Evolutionary conservation across 2,113 vertebrate species (phyloP), one percentile per base, ranked within the genome.

Genomic region (Hoplias malabaricus): DNA sequence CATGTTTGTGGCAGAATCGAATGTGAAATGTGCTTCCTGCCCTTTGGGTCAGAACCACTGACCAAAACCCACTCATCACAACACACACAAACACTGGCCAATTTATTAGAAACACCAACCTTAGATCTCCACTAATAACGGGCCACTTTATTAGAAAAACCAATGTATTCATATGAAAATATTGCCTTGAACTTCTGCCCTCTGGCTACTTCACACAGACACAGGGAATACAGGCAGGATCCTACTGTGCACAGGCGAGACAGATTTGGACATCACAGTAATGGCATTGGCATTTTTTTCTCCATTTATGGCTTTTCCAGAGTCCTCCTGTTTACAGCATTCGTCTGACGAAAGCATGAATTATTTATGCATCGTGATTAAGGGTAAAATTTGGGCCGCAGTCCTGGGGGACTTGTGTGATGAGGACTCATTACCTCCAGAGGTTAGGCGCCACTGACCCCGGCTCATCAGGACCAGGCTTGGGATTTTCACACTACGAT

Each of bases 391-490:
- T 43, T 66, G 10, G 31, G 1, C 34, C 42, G 36, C 67, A 68
- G 74, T 13, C 36, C 21, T 34, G 33, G 38, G 38, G 46, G 66
- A 59, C 25, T 4, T 69, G 16, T 77, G 33, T 7, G 19, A 46
- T 77, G 38, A 61, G 54, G 48, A 34, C 29, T 77, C 65, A 77
- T 77, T 77, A 69, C 66, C 25, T 65, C 43, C n/a, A 50, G 29
- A 43, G 66, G 75, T 69, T 69, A 69, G 75, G 33, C 66, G 46
- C 59, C 25, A 13, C 54, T 77, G 53, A 77, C 75, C 75, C 46
- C 12, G 38, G 12, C 54, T 77, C 53, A 77, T 77, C 65, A 77
- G 66, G 66, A 59, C 75, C 25, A n/a, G 8, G 38, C 75, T 57
- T 13, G 34, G 25, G 19, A 59, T 77, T 69, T 69, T 19, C 36